Conservation (phyloP, 2,888 invertebrate species). For the Alloplasta piceator region DNA sequence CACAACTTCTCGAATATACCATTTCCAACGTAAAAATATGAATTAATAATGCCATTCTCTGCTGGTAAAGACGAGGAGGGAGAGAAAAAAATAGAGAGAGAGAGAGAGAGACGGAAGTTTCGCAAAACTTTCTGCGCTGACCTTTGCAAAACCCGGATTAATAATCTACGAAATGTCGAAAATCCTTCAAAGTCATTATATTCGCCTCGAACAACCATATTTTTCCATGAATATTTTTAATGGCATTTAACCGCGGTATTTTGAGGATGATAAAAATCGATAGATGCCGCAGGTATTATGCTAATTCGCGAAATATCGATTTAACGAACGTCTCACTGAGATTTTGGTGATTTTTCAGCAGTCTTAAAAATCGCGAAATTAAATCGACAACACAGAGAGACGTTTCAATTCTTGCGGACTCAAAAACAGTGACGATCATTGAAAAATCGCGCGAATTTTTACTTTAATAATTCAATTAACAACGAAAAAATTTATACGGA, state of each 20-base stretch:
- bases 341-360: too few species aligned
- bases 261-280: not conserved
- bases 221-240: slow-evolving; percentile 4
- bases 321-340: too few species aligned
- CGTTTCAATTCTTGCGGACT: too few species aligned
- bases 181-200: slow-evolving; percentile 45
- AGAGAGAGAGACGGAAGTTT: slow-evolving; percentile 38
- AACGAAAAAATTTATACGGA: too few species aligned
- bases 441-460: too few species aligned
- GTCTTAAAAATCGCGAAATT: too few species aligned
- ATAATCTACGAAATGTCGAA: slow-evolving; percentile 49
- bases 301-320: too few species aligned
- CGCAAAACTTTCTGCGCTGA: slow-evolving; percentile 38
- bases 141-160: slow-evolving; percentile 38
- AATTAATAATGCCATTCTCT: slow-evolving; percentile 33
- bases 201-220: not conserved
- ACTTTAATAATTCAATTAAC: too few species aligned
- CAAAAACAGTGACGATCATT: too few species aligned
- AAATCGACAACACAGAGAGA: too few species aligned
- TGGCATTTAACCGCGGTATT: not conserved
- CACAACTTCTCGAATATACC: slow-evolving; percentile 35
- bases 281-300: not conserved
- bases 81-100: too few species aligned
- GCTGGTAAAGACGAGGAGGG: not conserved
- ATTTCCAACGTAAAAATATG: slow-evolving; percentile 11